Evolutionary conservation across 2,113 vertebrate genomes (phyloP), one percentile per base, ranked within the genome.

Genomic region (Gambusia holbrooki): DNA sequence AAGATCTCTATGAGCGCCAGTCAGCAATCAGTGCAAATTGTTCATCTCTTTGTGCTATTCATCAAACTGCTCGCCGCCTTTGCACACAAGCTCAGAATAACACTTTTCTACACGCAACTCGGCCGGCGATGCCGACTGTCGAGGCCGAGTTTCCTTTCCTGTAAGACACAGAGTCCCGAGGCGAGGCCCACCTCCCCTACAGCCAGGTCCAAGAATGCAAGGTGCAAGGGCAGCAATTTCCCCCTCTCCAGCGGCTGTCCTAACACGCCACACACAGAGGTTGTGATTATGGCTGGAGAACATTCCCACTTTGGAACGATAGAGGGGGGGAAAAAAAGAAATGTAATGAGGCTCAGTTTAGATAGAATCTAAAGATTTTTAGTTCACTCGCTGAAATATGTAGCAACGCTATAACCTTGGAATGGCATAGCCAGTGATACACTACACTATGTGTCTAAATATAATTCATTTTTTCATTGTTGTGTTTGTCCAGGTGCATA

Each of bases 401-500:
- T 19, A 48, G 45, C 45, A 19, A 19, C 17, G 17, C 5, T 48
- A 19, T 19, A 58, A 58, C 17, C 22, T n/a, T 58, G n/a, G 22
- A 9, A n/a, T 19, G 51, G n/a, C 25, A 58, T n/a, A 58, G 22
- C 51, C 25, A n/a, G 51, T 58, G 25, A 25, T 58, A 58, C 25
- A n/a, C 62, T 30, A 15, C 29, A 64, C 27, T 19, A 11, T 48
- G 51, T 40, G 76, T 79, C 63, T 0, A 19, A 64, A 65, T 19
- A 11, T 71, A 77, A 81, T 66, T 90, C 74, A 73, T 73, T 64
- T 83, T 73, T 69, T 63, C 28, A 71, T 87, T 90, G 87, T 91
- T 87, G 83, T 91, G 83, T 91, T 93, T 91, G 83, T 91, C 82
- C 90, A 94, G 91, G 92, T 93, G 92, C 37, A 70, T 22, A 73